Evolutionary conservation across 2,888 invertebrate genomes (phyloP).

Genomic region (Carcina quercana): DNA sequence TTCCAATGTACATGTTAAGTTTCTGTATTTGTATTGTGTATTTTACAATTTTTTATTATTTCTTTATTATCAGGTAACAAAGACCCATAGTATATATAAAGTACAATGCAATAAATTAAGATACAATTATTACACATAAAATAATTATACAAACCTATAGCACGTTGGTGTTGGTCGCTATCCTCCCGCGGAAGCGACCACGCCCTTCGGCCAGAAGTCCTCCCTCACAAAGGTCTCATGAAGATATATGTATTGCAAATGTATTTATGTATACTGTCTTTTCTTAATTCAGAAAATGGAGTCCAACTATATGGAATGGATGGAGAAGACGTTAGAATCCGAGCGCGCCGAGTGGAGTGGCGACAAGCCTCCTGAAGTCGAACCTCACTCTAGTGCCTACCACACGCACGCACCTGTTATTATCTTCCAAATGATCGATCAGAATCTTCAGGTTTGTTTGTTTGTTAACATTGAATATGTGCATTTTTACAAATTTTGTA

Average conservation of each 20-base stretch:
- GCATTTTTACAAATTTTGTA: no score
- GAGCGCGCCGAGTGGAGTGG: constrained; percentile 96
- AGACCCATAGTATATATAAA: no score
- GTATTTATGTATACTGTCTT: no score
- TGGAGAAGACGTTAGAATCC: constrained; percentile 92
- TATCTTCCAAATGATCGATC: constrained; percentile 98
- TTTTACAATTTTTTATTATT: neutral
- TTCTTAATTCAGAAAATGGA: constrained; percentile 92
- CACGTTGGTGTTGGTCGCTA: neutral
- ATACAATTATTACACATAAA: no score
- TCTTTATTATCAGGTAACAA: no score
- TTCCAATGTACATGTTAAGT: no score
- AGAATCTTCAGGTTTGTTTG: constrained; percentile 83
- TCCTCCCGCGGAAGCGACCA: neutral
- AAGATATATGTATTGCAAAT: no score
- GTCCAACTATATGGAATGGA: constrained; percentile 95
- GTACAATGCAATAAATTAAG: no score
- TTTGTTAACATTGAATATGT: no score
- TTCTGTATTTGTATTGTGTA: constrained; percentile 1
- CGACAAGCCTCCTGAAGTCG: constrained; percentile 85
- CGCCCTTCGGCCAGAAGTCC: no score
- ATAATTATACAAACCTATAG: neutral
- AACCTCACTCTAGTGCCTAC: constrained; percentile 85
- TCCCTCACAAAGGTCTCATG: no score
- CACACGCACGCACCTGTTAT: constrained; percentile 96